Conservation (phyloP, 2,888 invertebrate species). For the Drosophila yooni region DNA sequence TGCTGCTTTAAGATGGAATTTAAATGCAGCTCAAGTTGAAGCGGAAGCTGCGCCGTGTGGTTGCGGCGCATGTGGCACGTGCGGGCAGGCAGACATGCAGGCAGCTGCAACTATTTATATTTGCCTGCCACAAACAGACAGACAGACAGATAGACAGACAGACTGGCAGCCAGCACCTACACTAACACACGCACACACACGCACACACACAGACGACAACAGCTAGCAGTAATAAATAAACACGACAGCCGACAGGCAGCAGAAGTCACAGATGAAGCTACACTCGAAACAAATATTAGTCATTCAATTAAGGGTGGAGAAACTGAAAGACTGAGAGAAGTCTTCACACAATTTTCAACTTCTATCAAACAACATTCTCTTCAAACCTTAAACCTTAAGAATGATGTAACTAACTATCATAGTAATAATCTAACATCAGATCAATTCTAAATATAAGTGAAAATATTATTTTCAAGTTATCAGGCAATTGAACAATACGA, state of each 20-base stretch:
- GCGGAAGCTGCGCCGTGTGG: slow-evolving; percentile 10
- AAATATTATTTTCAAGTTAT: not conserved
- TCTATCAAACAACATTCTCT: too few relatives aligned
- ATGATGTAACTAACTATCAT: not conserved
- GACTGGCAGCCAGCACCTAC: slow-evolving; percentile 30
- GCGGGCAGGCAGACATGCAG: slow-evolving; percentile 26
- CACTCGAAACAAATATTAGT: not conserved
- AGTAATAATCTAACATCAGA: not conserved
- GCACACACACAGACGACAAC: slow-evolving; percentile 33
- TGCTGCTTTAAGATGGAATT: slow-evolving; percentile 37
- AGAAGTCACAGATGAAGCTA: slow-evolving; percentile 29
- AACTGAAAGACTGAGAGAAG: not conserved
- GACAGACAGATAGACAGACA: slow-evolving; percentile 19
- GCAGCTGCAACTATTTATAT: slow-evolving; percentile 60
- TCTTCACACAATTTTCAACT: not conserved
- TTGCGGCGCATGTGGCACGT: slow-evolving; percentile 40
- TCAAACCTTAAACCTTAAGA: not conserved
- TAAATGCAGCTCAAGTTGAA: slow-evolving; percentile 19
- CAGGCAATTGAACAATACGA: not conserved
- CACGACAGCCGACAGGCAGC: slow-evolving; percentile 40
- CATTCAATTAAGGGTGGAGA: not conserved
- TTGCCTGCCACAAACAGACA: slow-evolving; percentile 70
- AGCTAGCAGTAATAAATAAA: slow-evolving; percentile 77
- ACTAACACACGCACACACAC: slow-evolving; percentile 24
- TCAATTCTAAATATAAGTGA: not conserved